These are phyloP conservation scores for Leptonema lineaticorne DNA, from an alignment of 1,140 invertebrate genomes.

Conservation along the genomic window DNA sequence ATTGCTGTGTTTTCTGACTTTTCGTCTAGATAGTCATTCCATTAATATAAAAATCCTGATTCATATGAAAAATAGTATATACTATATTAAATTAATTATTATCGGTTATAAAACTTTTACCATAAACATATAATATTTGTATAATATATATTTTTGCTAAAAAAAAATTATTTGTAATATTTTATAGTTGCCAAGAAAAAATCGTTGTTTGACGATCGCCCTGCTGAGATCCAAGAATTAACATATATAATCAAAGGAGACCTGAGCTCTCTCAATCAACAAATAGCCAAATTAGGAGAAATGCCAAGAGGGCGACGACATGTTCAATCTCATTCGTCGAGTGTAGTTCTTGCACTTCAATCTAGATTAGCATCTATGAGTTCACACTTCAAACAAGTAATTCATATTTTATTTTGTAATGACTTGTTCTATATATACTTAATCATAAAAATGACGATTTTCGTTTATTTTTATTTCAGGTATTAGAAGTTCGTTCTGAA, in stretches of 20 bases:
- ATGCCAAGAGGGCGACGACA: slow-evolving; percentile 76
- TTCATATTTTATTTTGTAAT: neutral
- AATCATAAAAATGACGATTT: neutral
- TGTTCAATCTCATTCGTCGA: slow-evolving; percentile 92
- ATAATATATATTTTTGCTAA: no score
- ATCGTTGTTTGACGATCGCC: slow-evolving; percentile 94
- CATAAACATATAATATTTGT: no score
- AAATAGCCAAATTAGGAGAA: slow-evolving; percentile 87
- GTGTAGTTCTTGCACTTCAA: slow-evolving; percentile 91
- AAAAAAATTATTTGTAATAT: slow-evolving; percentile 11
- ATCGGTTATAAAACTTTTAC: no score
- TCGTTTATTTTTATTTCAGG: slow-evolving; percentile 48
- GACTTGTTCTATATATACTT: neutral
- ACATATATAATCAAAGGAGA: slow-evolving; percentile 98
- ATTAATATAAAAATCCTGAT: no score
- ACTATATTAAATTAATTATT: no score
- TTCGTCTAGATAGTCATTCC: no score
- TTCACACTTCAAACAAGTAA: slow-evolving; percentile 87
- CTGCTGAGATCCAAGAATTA: slow-evolving; percentile 94
- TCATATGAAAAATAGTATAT: no score
- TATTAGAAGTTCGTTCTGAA: slow-evolving; percentile 84
- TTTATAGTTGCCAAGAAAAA: slow-evolving; percentile 92
- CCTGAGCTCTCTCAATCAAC: slow-evolving; percentile 90
- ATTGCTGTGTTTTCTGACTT: no score
- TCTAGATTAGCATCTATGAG: slow-evolving; percentile 96